Evolutionary conservation across 2,888 invertebrate species (phyloP).

Genomic region (Lasioglossum morio): DNA sequence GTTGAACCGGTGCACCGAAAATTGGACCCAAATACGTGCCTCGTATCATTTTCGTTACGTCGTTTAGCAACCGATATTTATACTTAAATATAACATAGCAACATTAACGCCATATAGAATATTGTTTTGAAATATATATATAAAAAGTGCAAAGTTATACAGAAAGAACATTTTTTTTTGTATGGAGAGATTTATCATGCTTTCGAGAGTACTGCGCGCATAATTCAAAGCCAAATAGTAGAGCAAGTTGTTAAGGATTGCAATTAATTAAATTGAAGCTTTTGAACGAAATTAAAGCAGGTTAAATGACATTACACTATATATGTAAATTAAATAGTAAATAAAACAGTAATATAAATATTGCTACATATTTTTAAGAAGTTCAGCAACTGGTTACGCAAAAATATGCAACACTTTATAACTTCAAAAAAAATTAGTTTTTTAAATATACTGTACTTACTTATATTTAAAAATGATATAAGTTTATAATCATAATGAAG

Average conservation of each 20-base stretch:
- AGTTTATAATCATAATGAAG: background rate
- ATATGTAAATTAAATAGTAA: background rate
- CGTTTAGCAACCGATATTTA: slow-evolving; percentile 90
- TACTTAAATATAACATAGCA: slow-evolving; percentile 72
- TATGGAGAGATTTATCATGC: background rate
- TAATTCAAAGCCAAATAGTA: background rate
- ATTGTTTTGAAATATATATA: background rate
- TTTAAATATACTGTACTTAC: background rate
- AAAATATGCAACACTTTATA: background rate
- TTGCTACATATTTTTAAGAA: background rate
- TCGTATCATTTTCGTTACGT: slow-evolving; percentile 88
- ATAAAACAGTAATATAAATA: background rate
- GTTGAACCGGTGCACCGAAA: slow-evolving; percentile 87
- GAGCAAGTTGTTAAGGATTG: background rate
- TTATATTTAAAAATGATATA: background rate
- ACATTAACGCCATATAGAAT: background rate
- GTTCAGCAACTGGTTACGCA: background rate
- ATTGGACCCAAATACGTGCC: slow-evolving; percentile 90
- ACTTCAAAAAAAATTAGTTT: background rate
- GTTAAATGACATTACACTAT: background rate
- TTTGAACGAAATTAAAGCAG: background rate
- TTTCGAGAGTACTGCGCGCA: background rate
- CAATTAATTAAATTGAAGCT: background rate
- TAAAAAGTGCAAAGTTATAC: background rate
- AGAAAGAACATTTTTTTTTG: background rate